Percentiles rank a stretch among this genome's conserved stretches.
These are phyloP conservation scores for Lophochroa leadbeateri DNA, from an alignment of 2,113 vertebrate genomes.

Conservation along the genomic window DNA sequence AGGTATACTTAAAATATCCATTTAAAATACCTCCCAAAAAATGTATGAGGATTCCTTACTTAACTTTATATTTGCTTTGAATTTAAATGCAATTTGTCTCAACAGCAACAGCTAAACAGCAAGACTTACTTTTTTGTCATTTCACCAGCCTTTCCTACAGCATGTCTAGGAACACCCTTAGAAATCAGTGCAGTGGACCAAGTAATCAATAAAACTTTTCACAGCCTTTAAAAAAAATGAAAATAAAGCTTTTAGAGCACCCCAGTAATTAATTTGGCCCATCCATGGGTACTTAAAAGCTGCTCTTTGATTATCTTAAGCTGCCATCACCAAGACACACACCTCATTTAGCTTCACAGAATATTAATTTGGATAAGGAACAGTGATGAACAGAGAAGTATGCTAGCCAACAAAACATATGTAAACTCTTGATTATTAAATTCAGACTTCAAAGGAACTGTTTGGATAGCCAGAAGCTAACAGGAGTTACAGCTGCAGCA, in stretches of 20 bases:
- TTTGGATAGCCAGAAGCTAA: background rate
- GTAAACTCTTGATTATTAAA: background rate
- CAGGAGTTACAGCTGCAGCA: background rate
- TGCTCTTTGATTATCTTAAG: background rate
- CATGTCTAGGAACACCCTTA: background rate
- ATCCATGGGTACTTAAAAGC: background rate
- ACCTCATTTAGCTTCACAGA: background rate
- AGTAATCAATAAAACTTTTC: background rate
- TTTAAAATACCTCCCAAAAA: background rate
- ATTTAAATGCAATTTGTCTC: background rate
- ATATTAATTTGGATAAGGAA: background rate
- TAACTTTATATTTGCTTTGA: background rate
- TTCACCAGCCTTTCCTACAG: background rate
- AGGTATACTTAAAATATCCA: background rate
- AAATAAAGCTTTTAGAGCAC: background rate
- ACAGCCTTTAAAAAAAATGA: background rate
- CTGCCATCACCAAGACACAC: background rate
- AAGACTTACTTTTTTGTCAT: background rate
- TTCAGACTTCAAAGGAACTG: background rate
- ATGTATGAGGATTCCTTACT: background rate
- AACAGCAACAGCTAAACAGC: background rate
- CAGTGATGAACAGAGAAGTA: background rate
- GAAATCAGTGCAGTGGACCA: background rate
- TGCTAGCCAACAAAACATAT: background rate
- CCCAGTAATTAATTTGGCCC: background rate